Conservation (phyloP, 2,888 invertebrate genomes). For the Watsonalla cultraria region DNA sequence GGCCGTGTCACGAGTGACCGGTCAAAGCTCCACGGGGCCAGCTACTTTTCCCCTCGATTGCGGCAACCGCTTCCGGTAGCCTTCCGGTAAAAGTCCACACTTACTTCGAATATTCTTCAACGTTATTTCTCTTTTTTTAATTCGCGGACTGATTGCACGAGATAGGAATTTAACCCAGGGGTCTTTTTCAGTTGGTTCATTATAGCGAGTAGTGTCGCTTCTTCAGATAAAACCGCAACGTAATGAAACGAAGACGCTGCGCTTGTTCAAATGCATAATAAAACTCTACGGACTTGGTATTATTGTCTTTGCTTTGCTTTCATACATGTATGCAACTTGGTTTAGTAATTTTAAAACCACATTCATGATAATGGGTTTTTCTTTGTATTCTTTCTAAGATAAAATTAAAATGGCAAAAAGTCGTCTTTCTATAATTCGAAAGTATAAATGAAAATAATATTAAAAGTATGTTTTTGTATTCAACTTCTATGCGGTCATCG, state of each 20-base stretch:
- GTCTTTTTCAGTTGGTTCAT: conserved; percentile 9
- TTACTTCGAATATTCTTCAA: conserved; percentile 39
- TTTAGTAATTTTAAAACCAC: neutral
- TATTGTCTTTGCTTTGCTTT: neutral
- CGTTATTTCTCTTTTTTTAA: conserved; percentile 30
- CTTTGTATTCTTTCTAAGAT: neutral
- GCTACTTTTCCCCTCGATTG: conserved; percentile 64
- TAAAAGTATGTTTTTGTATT: too few relatives aligned
- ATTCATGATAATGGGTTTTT: neutral
- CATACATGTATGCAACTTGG: neutral
- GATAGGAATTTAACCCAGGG: conserved; percentile 16
- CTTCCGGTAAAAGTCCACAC: conserved; percentile 45
- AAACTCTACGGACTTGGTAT: neutral
- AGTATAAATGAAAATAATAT: too few relatives aligned
- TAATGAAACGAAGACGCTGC: neutral
- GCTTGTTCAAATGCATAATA: neutral
- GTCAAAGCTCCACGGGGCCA: conserved; percentile 53
- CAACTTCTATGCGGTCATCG: too few relatives aligned
- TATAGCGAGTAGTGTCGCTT: conserved; percentile 1
- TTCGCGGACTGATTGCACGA: conserved; percentile 29
- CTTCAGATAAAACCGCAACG: neutral
- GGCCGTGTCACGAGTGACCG: conserved; percentile 41
- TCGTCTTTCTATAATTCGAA: too few relatives aligned
- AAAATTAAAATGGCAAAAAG: too few relatives aligned
- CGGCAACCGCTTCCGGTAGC: conserved; percentile 51